A percentile compares a stretch with the other conserved stretches of the same genome.
Evolutionary conservation across 2,113 vertebrate species (phyloP).

Genomic region (Plecotus auritus): DNA sequence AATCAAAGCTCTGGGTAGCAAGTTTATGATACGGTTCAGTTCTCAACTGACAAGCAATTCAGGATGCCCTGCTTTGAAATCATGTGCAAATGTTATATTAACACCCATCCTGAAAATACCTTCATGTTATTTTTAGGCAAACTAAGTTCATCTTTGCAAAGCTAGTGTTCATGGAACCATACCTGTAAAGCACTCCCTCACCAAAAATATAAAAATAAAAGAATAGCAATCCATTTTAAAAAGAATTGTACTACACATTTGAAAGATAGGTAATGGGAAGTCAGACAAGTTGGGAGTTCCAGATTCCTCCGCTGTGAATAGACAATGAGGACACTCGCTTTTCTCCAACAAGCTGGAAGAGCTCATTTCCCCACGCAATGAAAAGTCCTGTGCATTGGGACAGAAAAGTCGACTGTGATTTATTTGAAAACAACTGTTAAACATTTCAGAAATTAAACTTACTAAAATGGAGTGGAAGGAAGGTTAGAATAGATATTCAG

Average conservation of each 20-base stretch:
- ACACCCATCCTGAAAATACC: neutral
- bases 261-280: neutral
- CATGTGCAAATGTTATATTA: accelerated
- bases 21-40: neutral
- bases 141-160: neutral
- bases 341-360: neutral
- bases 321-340: neutral
- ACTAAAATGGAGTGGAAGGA: constrained; percentile 40
- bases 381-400: constrained; percentile 13
- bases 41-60: neutral
- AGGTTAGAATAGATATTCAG: neutral
- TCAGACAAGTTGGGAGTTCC: neutral
- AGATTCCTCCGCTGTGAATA: neutral
- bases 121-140: neutral
- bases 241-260: neutral
- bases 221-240: neutral
- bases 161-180: neutral
- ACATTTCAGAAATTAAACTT: constrained; percentile 55
- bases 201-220: neutral
- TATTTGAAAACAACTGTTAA: constrained; percentile 55
- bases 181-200: neutral
- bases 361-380: neutral
- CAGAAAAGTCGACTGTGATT: constrained; percentile 33
- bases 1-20: neutral
- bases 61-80: neutral